Evolutionary conservation across 2,888 invertebrate genomes (phyloP).

Genomic region (Harmothoe impar): DNA sequence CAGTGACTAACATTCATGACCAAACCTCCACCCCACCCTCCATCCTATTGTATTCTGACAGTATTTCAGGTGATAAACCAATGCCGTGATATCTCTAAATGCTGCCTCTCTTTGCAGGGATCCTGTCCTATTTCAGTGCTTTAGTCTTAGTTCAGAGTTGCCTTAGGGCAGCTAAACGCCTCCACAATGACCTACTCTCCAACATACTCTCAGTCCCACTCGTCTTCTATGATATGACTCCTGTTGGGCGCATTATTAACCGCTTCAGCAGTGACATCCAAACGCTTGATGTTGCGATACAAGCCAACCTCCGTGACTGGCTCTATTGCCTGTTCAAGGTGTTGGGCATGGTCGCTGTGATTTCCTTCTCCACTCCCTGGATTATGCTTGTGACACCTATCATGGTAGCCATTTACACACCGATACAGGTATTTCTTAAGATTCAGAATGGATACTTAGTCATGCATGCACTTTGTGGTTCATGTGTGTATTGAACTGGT

Average conservation of each 20-base stretch:
- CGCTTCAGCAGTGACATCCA: conserved; percentile 80
- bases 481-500: no score
- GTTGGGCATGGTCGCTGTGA: background rate
- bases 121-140: background rate
- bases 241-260: conserved; percentile 78
- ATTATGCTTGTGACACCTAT: background rate
- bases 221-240: conserved; percentile 79
- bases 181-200: background rate
- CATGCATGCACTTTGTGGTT: no score
- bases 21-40: background rate
- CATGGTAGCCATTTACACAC: background rate
- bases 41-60: background rate
- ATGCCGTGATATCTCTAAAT: no score
- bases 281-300: conserved; percentile 74
- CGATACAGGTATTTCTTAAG: background rate
- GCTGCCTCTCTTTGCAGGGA: background rate
- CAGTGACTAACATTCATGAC: background rate
- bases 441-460: no score
- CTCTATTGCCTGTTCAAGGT: background rate
- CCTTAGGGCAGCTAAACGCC: background rate
- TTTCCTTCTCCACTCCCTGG: background rate
- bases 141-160: background rate
- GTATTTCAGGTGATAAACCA: no score
- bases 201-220: background rate
- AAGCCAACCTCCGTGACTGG: conserved; percentile 64